Percentiles rank a stretch among this genome's conserved stretches.
phyloP scores from a whole-genome alignment of 2,113 vertebrate species.

The Rattus norvegicus region DNA sequence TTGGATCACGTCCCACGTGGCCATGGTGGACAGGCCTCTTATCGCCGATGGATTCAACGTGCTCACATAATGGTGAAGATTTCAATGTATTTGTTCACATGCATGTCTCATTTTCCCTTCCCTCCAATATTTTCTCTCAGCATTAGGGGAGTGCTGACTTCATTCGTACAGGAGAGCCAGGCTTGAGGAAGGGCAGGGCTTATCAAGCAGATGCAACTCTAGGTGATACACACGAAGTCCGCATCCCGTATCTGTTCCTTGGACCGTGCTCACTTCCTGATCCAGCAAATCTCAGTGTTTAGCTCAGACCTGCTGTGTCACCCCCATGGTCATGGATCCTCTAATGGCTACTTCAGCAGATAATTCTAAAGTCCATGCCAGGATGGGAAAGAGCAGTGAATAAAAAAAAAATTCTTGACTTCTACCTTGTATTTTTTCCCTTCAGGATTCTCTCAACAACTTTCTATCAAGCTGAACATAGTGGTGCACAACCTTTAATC shows the following conservation, averaged over 20 bases:
- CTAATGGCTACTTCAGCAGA: conserved; percentile 8
- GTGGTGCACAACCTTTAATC: neutral
- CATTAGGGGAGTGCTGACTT: neutral
- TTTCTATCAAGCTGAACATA: neutral
- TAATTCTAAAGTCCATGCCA: conserved; percentile 8
- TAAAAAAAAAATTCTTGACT: neutral
- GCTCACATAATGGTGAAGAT: conserved; percentile 4
- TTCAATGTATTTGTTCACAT: neutral
- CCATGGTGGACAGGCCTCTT: neutral
- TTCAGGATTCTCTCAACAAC: conserved; percentile 1
- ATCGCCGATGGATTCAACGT: neutral
- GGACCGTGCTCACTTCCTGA: neutral
- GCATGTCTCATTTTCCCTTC: neutral
- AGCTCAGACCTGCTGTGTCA: neutral
- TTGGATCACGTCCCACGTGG: conserved; percentile 12
- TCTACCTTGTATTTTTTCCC: neutral
- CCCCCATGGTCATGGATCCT: neutral
- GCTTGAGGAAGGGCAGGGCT: neutral
- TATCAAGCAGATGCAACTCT: neutral
- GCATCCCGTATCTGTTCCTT: neutral
- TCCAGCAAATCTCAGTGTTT: neutral
- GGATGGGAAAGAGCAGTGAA: neutral
- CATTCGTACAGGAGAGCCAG: neutral
- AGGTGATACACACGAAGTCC: neutral
- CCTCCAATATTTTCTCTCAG: neutral